Evolutionary conservation across 2,888 invertebrate species (phyloP), one percentile per base, ranked within the genome.

Genomic region (Lithosia quadra): DNA sequence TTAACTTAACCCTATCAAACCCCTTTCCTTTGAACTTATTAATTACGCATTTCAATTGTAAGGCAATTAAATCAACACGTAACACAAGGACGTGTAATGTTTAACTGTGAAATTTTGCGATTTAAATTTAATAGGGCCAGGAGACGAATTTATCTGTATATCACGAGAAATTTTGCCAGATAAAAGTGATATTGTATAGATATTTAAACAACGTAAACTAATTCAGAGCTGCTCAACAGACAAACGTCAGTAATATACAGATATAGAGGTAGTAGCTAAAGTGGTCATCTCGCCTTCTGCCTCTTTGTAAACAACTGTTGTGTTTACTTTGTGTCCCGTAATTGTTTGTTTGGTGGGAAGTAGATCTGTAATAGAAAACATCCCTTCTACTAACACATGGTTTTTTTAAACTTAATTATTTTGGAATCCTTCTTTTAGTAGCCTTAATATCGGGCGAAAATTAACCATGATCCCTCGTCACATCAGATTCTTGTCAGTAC

Each of bases 401-500:
- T 24, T 24, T 7, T 22, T 2, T 22, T 24, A 33, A 28, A 22
- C 10, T 61, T 24, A 24, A 18, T 2, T 1, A 53, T 63, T 18
- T 21, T 49, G 53, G 34, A 7, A 9, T 53, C 33, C 15, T 28
- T 33, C 24, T 49, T 63, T 2, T 53, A 13, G 21, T 33, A 7
- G 33, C 21, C 24, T 21, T 33, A 34, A 8, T 55, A 24, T 63
- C 24, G 33, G 39, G n/a, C 49, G n/a, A 22, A 61, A 21, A 49
- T 49, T 24, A 21, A n/a, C n/a, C 4, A 39, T 28, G 65, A 73
- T 69, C 84, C 84, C 75, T 82, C 76, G 78, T 84, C 83, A 84
- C 78, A 77, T 80, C 77, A 66, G 69, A 74, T 65, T 84, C 84
- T 76, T 82, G 80, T 86, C 88, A 83, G 79, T 76, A 78, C 79